phyloP scores from a whole-genome alignment of 2,888 invertebrate genomes.

The Kryphioiulus occultus region DNA sequence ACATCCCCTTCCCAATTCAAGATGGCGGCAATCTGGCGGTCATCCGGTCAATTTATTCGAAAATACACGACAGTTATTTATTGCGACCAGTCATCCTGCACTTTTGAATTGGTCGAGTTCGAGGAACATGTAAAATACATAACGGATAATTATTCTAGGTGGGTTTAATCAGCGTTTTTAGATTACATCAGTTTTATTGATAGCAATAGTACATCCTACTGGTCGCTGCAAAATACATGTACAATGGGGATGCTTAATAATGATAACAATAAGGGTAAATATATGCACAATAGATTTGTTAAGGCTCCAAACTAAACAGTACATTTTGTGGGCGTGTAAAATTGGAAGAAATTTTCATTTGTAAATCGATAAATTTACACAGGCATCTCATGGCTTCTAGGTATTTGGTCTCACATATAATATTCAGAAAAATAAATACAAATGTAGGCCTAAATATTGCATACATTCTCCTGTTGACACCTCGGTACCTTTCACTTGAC shows the following conservation, averaged over 20 bases:
- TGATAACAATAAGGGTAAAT: slow-evolving; percentile 18
- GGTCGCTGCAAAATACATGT: neutral
- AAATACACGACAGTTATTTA: neutral
- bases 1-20: slow-evolving; percentile 11
- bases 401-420: slow-evolving; percentile 42
- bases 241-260: neutral
- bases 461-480: slow-evolving; percentile 8
- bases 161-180: neutral
- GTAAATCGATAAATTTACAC: slow-evolving; percentile 46
- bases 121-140: neutral
- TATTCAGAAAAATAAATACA: slow-evolving; percentile 39
- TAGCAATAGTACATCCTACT: slow-evolving; percentile 19
- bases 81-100: neutral
- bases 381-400: slow-evolving; percentile 43
- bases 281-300: slow-evolving; percentile 41
- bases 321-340: slow-evolving; percentile 40
- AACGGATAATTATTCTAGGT: neutral
- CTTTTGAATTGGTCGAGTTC: neutral
- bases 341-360: slow-evolving; percentile 42
- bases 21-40: neutral
- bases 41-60: neutral
- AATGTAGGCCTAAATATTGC: slow-evolving; percentile 45
- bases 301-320: slow-evolving; percentile 44
- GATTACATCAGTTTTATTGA: neutral
- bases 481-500: neutral